Evolutionary conservation across 2,888 invertebrate genomes (phyloP).

Genomic region (Anthrax anthrax): DNA sequence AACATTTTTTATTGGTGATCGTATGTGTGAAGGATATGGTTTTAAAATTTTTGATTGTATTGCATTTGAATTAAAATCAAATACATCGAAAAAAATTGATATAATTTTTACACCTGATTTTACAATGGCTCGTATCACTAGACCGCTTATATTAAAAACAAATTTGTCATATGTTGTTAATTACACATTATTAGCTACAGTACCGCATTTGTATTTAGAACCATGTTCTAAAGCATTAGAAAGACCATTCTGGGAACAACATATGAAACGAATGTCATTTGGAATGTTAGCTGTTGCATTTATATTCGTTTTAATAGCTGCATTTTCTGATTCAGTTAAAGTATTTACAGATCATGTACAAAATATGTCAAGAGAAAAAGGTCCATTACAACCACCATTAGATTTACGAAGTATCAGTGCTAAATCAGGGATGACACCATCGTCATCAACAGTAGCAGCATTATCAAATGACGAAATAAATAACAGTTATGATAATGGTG

Average conservation of each 20-base stretch:
- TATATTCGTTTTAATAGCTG: conserved; percentile 48
- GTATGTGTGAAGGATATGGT: conserved; percentile 62
- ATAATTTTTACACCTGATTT: conserved; percentile 83
- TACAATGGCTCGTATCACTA: conserved; percentile 57
- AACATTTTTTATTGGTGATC: conserved; percentile 47
- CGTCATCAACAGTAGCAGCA: not conserved
- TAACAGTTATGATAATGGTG: not conserved
- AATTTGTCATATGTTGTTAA: conserved; percentile 46
- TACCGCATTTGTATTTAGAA: conserved; percentile 46
- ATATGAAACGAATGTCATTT: conserved; percentile 49
- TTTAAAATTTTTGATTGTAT: conserved; percentile 63
- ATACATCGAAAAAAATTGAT: conserved; percentile 61
- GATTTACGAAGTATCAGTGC: conserved; percentile 40
- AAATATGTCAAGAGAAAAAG: conserved; percentile 37
- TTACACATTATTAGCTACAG: conserved; percentile 53
- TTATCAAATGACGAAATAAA: not conserved
- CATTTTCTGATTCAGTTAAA: conserved; percentile 57
- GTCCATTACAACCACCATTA: conserved; percentile 43
- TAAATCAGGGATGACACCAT: not conserved
- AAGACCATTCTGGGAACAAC: conserved; percentile 63
- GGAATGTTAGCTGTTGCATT: conserved; percentile 46
- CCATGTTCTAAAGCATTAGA: conserved; percentile 52
- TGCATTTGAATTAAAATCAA: conserved; percentile 54
- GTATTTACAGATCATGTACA: conserved; percentile 39
- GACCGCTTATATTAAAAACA: conserved; percentile 45